Conservation (phyloP, 2,888 invertebrate species). For the Brachynemurus nebulosus region DNA sequence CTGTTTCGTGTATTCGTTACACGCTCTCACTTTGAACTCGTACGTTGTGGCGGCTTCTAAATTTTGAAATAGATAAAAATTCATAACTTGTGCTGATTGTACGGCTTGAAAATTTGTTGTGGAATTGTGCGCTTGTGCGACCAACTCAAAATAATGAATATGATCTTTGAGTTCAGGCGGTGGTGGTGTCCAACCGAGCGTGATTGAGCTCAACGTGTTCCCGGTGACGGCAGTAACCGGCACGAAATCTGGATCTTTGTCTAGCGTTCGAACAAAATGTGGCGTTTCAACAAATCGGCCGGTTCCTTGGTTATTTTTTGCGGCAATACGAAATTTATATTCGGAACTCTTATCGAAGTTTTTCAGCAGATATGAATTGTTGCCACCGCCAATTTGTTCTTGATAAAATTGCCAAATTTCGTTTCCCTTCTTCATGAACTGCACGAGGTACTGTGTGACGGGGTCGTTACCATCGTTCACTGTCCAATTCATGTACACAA, state of each 20-base stretch:
- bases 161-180: slow-evolving; percentile 48
- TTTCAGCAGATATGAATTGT: slow-evolving; percentile 53
- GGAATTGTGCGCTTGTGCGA: slow-evolving; percentile 42
- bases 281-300: slow-evolving; percentile 38
- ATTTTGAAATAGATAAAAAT: slow-evolving; percentile 65
- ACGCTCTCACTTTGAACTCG: slow-evolving; percentile 65
- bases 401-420: slow-evolving; percentile 43
- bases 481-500: slow-evolving; percentile 74
- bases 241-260: slow-evolving; percentile 60
- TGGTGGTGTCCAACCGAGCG: slow-evolving; percentile 65
- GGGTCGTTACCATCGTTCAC: slow-evolving; percentile 61
- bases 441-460: slow-evolving; percentile 39
- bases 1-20: slow-evolving; percentile 58
- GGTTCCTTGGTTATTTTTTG: slow-evolving; percentile 48
- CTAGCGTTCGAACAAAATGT: slow-evolving; percentile 45
- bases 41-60: slow-evolving; percentile 69
- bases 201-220: slow-evolving; percentile 55
- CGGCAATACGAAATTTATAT: slow-evolving; percentile 53
- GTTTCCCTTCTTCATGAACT: slow-evolving; percentile 38
- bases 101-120: slow-evolving; percentile 41
- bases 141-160: slow-evolving; percentile 62
- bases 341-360: slow-evolving; percentile 48
- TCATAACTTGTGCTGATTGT: slow-evolving; percentile 48
- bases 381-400: slow-evolving; percentile 45
- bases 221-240: slow-evolving; percentile 67